phyloP scores from a whole-genome alignment of 2,888 invertebrate species.

The Meliscaeva auricollis region DNA sequence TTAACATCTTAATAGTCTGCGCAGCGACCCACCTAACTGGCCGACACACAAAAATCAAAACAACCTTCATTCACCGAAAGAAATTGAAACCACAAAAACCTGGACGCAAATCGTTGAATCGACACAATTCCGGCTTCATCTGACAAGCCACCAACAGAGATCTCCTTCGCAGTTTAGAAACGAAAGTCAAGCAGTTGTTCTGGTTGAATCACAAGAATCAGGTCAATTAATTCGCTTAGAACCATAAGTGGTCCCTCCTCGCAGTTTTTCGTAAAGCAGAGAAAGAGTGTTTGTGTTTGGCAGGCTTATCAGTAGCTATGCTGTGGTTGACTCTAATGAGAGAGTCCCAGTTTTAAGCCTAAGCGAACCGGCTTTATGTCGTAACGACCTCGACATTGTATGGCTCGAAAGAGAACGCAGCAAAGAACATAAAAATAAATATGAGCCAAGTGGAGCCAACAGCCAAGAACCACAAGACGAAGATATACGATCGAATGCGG shows the following conservation, averaged over 20 bases:
- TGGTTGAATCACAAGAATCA: constrained; percentile 47
- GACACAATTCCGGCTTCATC: constrained; percentile 21
- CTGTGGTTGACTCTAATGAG: constrained; percentile 23
- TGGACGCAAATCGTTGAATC: constrained; percentile 4
- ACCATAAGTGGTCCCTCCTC: constrained; percentile 17
- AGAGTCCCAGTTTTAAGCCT: constrained; percentile 28
- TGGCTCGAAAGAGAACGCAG: constrained; percentile 37
- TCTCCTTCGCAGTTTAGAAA: constrained; percentile 40
- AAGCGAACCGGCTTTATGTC: constrained; percentile 58
- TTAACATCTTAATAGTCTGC: constrained; percentile 29
- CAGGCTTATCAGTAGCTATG: constrained; percentile 36
- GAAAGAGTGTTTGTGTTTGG: constrained; percentile 25
- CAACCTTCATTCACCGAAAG: constrained; percentile 13
- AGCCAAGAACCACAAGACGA: constrained; percentile 18
- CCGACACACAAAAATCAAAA: constrained; percentile 9
- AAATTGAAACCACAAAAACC: constrained; percentile 40
- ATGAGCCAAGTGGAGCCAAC: neutral
- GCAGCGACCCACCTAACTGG: constrained; percentile 8
- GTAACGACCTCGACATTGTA: constrained; percentile 62
- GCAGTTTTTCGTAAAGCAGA: neutral
- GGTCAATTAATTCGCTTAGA: constrained; percentile 51
- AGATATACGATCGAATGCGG: constrained; percentile 16
- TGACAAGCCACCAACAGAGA: constrained; percentile 20
- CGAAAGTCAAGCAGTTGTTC: constrained; percentile 61
- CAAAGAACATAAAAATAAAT: constrained; percentile 2